Evolutionary conservation across 1,140 invertebrate species (phyloP), one percentile per base, ranked within the genome.

Genomic region (Bombus impatiens): DNA sequence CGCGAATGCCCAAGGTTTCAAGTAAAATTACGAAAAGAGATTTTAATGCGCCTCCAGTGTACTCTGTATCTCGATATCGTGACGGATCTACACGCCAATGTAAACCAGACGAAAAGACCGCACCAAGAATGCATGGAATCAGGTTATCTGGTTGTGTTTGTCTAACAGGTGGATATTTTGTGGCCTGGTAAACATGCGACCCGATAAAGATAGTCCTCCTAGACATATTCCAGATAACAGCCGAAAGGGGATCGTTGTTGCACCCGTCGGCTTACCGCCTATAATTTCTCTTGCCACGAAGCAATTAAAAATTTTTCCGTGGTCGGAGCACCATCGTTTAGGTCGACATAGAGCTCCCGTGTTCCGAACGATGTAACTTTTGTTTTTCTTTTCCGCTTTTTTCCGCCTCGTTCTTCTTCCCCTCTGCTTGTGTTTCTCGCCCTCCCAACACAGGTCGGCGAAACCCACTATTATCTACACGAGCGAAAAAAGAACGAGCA

Each of bases 241-340:
- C 65, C 79, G 84, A 70, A 86, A 76, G 62, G 71, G 79, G 47
- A 57, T 35, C 44, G n/a, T 62, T 71, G 83, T 79, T 79, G 82
- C 82, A 40, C 40, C 70, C 32, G 77, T 81, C 78, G 35, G 84
- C 57, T 37, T n/a, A 22, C 72, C 86, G 57, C 44, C 44, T 78
- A 76, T 84, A 84, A 87, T 87, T 88, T 89, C 88, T 89, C 88
- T 87, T 84, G 85, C 86, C 89, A 88, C 68, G 59, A 87, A 84
- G 84, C 86, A 90, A 91, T 91, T 91, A 91, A 91, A 91, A 76
- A 87, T 84, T 89, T 87, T 90, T 85, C 57, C 71, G 47, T 53
- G 40, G 57, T 68, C n/a, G 84, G 47, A 42, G 83, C 76, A 2
- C 76, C 68, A 42, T 67, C 82, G 85, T 86, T 91, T 89, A 89